These are phyloP conservation scores for Agrotis puta DNA, from an alignment of 2,888 invertebrate genomes.

Conservation along the genomic window DNA sequence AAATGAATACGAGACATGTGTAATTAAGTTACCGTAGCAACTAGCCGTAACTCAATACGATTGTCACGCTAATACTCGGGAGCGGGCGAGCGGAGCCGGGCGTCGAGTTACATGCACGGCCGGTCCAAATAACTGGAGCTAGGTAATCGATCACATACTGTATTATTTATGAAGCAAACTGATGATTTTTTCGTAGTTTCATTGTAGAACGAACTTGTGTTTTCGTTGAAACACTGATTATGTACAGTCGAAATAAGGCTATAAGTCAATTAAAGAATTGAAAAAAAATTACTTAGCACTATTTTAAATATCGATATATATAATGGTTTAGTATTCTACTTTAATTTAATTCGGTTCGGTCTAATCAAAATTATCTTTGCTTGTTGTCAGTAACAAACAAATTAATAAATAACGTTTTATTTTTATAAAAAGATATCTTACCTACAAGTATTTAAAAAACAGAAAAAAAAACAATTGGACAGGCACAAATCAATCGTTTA, in stretches of 20 bases:
- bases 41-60: slow-evolving; percentile 74
- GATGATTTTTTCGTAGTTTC: neutral
- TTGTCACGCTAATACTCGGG: slow-evolving; percentile 73
- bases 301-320: too few relatives aligned
- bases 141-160: slow-evolving; percentile 38
- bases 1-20: slow-evolving; percentile 57
- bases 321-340: too few relatives aligned
- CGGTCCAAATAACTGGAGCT: slow-evolving; percentile 51
- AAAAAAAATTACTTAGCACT: too few relatives aligned
- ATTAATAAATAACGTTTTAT: neutral
- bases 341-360: neutral
- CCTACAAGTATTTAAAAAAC: too few relatives aligned
- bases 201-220: neutral
- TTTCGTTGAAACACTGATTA: neutral
- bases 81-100: slow-evolving; percentile 69
- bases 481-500: too few relatives aligned
- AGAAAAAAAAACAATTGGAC: too few relatives aligned
- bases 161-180: slow-evolving; percentile 19
- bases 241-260: neutral
- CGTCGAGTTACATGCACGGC: slow-evolving; percentile 69
- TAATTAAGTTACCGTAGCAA: slow-evolving; percentile 68
- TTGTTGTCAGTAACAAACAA: neutral
- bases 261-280: neutral
- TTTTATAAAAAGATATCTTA: too few relatives aligned
- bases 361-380: neutral